Percentiles rank a stretch among this genome's conserved stretches.
These are phyloP conservation scores for Cremastobaeus sp. DNA, from an alignment of 2,888 invertebrate genomes.

Conservation along the genomic window DNA sequence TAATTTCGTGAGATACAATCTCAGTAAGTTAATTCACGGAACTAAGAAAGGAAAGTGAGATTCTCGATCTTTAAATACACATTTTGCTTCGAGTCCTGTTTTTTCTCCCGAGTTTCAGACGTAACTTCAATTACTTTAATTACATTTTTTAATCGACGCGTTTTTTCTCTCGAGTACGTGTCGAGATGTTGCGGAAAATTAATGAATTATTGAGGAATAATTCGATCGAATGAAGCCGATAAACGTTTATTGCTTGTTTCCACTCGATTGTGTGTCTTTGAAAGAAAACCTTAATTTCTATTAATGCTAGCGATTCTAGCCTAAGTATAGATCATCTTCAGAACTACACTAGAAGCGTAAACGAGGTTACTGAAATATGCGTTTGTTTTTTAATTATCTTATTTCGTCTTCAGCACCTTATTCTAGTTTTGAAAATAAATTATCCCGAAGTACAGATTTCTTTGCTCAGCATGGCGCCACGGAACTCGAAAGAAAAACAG, in stretches of 20 bases:
- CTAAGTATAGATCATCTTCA: conserved; percentile 33
- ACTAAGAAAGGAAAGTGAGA: not conserved
- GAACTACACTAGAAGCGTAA: conserved; percentile 30
- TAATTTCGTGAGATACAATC: not conserved
- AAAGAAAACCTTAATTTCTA: conserved; percentile 23
- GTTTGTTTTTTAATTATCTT: conserved; percentile 35
- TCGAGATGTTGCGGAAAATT: no score
- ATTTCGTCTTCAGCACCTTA: conserved; percentile 1
- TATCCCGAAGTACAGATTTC: not conserved
- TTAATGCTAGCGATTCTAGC: conserved; percentile 24
- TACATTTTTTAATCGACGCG: no score
- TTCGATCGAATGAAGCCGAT: no score
- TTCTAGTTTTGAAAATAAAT: conserved; percentile 1
- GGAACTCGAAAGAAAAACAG: not conserved
- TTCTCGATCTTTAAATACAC: no score
- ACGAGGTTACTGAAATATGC: conserved; percentile 32
- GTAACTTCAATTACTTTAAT: no score
- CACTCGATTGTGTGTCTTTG: no score
- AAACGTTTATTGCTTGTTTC: no score
- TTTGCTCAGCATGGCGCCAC: not conserved
- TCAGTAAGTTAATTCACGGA: not conserved
- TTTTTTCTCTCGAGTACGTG: no score
- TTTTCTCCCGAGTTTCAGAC: no score
- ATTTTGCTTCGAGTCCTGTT: no score
- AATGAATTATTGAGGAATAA: not conserved